Conservation (phyloP, 2,113 vertebrate genomes). For the Notarius quadriscutis region DNA sequence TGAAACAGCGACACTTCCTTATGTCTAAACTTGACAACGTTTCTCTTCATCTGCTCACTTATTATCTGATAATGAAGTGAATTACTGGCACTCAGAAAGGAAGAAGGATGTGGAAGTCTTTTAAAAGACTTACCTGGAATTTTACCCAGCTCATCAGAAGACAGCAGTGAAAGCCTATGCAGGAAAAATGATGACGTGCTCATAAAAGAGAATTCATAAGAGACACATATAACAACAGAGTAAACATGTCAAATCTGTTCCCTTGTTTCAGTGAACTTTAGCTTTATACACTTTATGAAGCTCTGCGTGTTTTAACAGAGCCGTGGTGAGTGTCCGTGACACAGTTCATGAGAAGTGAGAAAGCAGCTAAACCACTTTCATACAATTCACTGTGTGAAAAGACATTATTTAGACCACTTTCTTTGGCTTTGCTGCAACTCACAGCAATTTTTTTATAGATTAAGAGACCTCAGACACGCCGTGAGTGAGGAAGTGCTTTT, state of each 20-base stretch:
- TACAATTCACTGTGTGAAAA: not conserved
- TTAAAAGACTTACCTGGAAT: not conserved
- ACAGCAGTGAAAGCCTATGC: not conserved
- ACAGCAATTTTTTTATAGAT: not conserved
- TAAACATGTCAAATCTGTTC: not conserved
- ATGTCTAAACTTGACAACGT: not conserved
- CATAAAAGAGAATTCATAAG: not conserved
- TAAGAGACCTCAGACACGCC: not conserved
- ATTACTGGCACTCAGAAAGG: not conserved
- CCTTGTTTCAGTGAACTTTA: not conserved
- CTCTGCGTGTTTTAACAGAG: not conserved
- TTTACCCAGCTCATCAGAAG: not conserved
- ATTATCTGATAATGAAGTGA: not conserved
- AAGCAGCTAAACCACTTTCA: not conserved
- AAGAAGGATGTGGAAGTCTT: not conserved
- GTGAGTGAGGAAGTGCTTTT: not conserved
- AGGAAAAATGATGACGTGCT: not conserved
- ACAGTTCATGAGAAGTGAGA: slow-evolving; percentile 2
- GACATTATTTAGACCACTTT: not conserved
- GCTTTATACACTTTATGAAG: not conserved
- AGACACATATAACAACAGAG: not conserved
- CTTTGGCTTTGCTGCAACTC: not conserved
- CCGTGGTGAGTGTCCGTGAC: not conserved
- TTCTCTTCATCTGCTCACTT: not conserved
- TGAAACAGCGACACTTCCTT: not conserved